phyloP scores from a whole-genome alignment of 1,140 invertebrate species.

The Hestina assimilis region DNA sequence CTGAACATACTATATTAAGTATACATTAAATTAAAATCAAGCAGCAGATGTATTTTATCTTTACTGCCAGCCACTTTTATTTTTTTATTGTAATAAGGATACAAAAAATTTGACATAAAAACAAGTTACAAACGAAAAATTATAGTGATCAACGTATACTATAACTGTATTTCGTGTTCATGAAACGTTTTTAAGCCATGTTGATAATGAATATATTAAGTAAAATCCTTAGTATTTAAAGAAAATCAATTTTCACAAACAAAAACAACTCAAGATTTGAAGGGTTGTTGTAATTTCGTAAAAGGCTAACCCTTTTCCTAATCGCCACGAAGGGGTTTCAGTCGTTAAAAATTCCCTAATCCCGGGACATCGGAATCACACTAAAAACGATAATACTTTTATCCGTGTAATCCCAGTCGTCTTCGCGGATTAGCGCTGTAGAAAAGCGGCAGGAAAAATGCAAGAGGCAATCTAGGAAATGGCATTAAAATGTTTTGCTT shows the following conservation, averaged over 20 bases:
- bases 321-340: conserved; percentile 51
- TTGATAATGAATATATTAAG: too few species aligned
- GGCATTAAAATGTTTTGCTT: conserved; percentile 76
- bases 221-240: neutral
- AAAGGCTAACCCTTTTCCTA: conserved; percentile 66
- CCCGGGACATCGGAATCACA: conserved; percentile 67
- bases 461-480: conserved; percentile 77
- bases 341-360: conserved; percentile 71
- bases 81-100: too few species aligned
- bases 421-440: conserved; percentile 74
- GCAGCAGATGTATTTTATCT: too few species aligned
- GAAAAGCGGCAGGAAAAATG: conserved; percentile 66
- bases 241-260: neutral
- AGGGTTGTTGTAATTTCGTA: conserved; percentile 66
- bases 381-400: conserved; percentile 73
- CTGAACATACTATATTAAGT: too few species aligned
- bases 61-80: too few species aligned
- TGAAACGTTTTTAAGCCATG: too few species aligned
- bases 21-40: too few species aligned
- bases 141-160: too few species aligned
- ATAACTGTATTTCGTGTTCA: too few species aligned
- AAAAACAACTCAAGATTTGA: conserved; percentile 29
- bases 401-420: conserved; percentile 69
- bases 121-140: too few species aligned
- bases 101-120: too few species aligned